Evolutionary conservation across 2,797 vertebrate species (phyloP).

Genomic region (Enteromius argenteus): DNA sequence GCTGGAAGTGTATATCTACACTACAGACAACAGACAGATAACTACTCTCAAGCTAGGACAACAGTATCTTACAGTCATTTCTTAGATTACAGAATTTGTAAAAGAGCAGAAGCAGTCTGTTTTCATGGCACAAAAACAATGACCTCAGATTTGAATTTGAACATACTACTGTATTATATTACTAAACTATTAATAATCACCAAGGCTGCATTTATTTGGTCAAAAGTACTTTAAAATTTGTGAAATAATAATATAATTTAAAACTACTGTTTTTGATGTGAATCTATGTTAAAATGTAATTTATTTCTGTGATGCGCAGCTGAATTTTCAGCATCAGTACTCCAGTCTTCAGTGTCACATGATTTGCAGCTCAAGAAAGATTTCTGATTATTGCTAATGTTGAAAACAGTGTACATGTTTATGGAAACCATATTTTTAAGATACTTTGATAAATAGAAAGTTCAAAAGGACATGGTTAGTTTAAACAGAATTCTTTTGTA

Average conservation of each 20-base stretch:
- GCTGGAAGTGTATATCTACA: not conserved
- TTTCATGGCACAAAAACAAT: not conserved
- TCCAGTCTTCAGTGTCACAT: not conserved
- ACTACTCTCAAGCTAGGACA: not conserved
- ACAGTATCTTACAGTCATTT: not conserved
- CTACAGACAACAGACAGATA: not conserved
- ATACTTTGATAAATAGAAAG: not conserved
- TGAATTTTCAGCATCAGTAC: not conserved
- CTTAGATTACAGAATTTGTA: slow-evolving; percentile 11
- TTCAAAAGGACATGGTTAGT: not conserved
- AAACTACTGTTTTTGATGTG: not conserved
- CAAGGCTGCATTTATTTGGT: not conserved
- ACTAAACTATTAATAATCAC: not conserved
- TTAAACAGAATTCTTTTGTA: not conserved
- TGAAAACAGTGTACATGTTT: not conserved
- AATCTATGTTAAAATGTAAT: not conserved
- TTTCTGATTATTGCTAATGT: not conserved
- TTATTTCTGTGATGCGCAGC: not conserved
- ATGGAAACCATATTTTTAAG: not conserved
- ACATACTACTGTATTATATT: not conserved
- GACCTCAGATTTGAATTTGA: not conserved
- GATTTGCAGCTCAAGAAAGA: not conserved
- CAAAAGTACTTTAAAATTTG: not conserved
- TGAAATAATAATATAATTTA: not conserved
- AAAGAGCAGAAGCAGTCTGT: not conserved